A percentile compares a stretch with the other conserved stretches of the same genome.
Conservation (phyloP, 1,140 invertebrate species). For the Campoletis sonorensis region DNA sequence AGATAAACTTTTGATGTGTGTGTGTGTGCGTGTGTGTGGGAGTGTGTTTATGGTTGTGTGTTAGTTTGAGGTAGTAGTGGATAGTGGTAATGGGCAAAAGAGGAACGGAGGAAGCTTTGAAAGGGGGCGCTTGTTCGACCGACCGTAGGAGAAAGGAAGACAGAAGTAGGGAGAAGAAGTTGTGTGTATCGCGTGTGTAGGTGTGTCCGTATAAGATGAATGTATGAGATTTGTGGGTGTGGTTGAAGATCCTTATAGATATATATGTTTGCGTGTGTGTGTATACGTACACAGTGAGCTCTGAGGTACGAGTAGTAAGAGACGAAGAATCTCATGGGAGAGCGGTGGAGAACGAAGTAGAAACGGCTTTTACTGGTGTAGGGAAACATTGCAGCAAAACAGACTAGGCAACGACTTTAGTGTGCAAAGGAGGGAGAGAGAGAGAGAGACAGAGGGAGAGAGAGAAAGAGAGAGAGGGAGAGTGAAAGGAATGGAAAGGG, state of each 20-base stretch:
- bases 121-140: not conserved
- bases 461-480: not conserved
- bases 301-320: conserved; percentile 44
- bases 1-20: not conserved
- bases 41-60: not conserved
- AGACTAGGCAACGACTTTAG: conserved; percentile 9
- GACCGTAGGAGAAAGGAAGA: conserved; percentile 8
- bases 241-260: not conserved
- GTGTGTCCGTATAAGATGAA: not conserved
- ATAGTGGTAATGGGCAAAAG: conserved; percentile 35
- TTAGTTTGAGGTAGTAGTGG: not conserved
- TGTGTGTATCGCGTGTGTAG: not conserved
- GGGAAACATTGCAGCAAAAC: conserved; percentile 24
- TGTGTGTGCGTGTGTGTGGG: no score
- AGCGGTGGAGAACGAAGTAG: conserved; percentile 2
- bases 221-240: no score
- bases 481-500: not conserved
- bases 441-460: no score
- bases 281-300: conserved; percentile 26
- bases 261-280: not conserved
- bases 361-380: conserved; percentile 33
- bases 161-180: conserved; percentile 4
- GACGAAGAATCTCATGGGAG: conserved; percentile 37
- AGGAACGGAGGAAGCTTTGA: conserved; percentile 37
- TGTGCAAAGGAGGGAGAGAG: conserved; percentile 8